Evolutionary conservation across 2,888 invertebrate genomes (phyloP).

Genomic region (Callimorpha dominula): DNA sequence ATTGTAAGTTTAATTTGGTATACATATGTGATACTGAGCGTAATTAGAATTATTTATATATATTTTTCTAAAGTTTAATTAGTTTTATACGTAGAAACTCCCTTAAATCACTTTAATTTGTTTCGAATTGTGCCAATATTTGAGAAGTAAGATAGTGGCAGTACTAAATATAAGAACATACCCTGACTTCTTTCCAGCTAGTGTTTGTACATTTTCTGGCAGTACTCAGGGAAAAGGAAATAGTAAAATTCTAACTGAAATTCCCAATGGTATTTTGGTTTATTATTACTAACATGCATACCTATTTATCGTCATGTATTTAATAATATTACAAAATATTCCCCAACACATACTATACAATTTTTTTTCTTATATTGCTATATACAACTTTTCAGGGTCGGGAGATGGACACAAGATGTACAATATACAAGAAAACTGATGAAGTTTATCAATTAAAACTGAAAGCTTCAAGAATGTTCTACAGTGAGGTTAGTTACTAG

Average conservation of each 20-base stretch:
- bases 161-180: not conserved
- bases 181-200: constrained; percentile 75
- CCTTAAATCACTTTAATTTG: no score
- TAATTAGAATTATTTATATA: no score
- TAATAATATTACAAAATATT: not conserved
- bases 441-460: constrained; percentile 98
- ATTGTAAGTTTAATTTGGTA: constrained; percentile 86
- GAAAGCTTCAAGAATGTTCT: constrained; percentile 97
- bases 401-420: constrained; percentile 97
- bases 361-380: not conserved
- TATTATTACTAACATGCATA: constrained; percentile 61
- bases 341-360: not conserved
- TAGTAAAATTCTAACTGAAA: constrained; percentile 63
- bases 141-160: no score
- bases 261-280: constrained; percentile 60
- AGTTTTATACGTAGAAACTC: no score
- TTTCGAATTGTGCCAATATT: no score
- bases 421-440: constrained; percentile 99
- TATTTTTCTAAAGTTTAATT: no score
- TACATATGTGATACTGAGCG: not conserved
- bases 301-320: not conserved
- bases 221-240: constrained; percentile 71
- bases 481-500: constrained; percentile 89
- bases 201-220: constrained; percentile 59
- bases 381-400: constrained; percentile 88